These are phyloP conservation scores for Apodemus sylvaticus DNA, from an alignment of 2,113 vertebrate genomes.

Conservation along the genomic window DNA sequence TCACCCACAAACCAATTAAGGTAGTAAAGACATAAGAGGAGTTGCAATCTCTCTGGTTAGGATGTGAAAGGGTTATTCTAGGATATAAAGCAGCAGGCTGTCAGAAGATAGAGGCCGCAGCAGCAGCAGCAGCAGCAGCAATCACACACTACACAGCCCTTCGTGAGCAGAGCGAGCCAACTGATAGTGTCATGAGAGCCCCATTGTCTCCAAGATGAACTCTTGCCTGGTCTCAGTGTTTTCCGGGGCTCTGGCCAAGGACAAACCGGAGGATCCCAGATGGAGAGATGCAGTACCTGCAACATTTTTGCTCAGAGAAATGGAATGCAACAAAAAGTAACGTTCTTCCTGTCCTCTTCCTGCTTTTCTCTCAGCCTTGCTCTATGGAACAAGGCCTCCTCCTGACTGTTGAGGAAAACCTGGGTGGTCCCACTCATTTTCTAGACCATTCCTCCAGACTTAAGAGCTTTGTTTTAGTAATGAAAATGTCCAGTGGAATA, in stretches of 20 bases:
- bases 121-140: neutral
- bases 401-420: neutral
- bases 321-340: neutral
- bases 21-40: neutral
- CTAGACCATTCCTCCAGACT: neutral
- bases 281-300: neutral
- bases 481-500: neutral
- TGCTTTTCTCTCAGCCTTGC: neutral
- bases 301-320: constrained; percentile 43
- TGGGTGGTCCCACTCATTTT: neutral
- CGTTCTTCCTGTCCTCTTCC: neutral
- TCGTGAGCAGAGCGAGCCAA: neutral
- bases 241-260: constrained; percentile 39
- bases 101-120: neutral
- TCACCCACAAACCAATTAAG: neutral
- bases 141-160: neutral
- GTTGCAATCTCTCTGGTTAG: neutral
- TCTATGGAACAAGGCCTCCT: neutral
- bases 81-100: neutral
- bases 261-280: neutral
- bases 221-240: neutral
- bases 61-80: neutral
- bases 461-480: neutral
- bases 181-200: neutral
- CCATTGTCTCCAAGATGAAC: neutral